These are phyloP conservation scores for Onychostoma macrolepis DNA, from an alignment of 2,113 vertebrate genomes.

Conservation along the genomic window DNA sequence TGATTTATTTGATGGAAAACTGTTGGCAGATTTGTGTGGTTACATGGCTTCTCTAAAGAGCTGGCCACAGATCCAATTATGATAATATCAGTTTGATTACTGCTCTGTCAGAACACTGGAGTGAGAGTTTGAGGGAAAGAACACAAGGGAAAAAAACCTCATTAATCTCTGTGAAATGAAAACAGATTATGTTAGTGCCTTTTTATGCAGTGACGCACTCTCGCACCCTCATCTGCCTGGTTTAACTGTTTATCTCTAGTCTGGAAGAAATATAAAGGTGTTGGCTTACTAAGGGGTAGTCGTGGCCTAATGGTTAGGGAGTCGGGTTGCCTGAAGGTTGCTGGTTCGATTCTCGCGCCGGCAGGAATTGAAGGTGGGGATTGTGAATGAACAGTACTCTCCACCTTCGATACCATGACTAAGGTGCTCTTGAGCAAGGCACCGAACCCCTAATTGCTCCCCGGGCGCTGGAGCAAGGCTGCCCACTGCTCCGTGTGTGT, in stretches of 20 bases:
- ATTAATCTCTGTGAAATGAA: conserved; percentile 68
- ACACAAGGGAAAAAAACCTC: conserved; percentile 53
- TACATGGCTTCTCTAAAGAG: conserved; percentile 58
- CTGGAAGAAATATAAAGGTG: conserved; percentile 41
- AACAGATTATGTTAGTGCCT: conserved; percentile 57
- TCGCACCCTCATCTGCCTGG: conserved; percentile 24
- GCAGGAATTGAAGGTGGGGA: no score
- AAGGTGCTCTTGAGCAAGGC: no score
- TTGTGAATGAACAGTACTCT: no score
- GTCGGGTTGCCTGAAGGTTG: no score
- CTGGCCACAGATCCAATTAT: conserved; percentile 75
- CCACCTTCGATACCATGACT: no score
- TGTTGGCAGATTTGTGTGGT: conserved; percentile 68
- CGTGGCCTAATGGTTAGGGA: no score
- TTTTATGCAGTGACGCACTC: conserved; percentile 54
- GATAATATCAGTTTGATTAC: conserved; percentile 74
- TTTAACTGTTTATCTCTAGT: conserved; percentile 31
- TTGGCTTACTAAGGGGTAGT: conserved; percentile 9
- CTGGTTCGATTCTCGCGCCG: no score
- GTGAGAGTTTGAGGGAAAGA: conserved; percentile 29
- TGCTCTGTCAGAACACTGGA: conserved; percentile 64
- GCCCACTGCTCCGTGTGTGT: no score
- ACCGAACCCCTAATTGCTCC: no score
- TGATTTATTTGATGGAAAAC: conserved; percentile 68
- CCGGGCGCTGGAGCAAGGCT: no score